Base-by-base conservation (phyloP, 1,140 invertebrate species). In the Oryctes rhinoceros region DNA sequence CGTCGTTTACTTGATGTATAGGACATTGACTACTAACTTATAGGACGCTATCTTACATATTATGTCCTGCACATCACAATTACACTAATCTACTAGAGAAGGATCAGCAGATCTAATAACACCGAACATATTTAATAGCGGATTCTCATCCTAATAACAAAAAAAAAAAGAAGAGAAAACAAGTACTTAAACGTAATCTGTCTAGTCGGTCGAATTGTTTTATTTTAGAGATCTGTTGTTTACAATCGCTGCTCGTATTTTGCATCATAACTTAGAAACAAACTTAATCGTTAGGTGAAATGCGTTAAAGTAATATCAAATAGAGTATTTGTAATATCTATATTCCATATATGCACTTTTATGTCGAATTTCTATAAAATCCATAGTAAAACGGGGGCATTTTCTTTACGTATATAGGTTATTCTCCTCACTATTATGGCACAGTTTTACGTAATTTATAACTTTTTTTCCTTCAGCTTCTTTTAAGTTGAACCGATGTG, bases 361-460 rank as follows among this genome's bases (percentile, higher is more conserved):
- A 67, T 35, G n/a, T 67, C 35, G 18, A 67, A 30, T 35, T 67
- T 67, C 18, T 18, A 67, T 9, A 67, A 67, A 67, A 20, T 67
- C 65, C 65, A 67, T 67, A 4, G 5, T 20, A 35, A n/a, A 67
- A 15, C n/a, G 9, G 65, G 65, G 65, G 65, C 65, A 24, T 35
- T 81, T 81, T 78, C 39, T 80, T 85, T 84, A 85, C 84, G 84
- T 85, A 85, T 85, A 85, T 85, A 83, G 82, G 83, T 85, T 78
- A 80, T 18, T 77, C 75, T 83, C 78, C 79, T 79, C 79, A 79
- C 78, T 78, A 78, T 78, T 84, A 84, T 84, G 83, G 83, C 83
- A 84, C 83, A 84, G 65, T 18, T 67, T 67, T 67, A 67, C 65
- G 65, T 67, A 67, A 67, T 67, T 35, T 35, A 30, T 24, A 11